These are phyloP conservation scores for Eupelmus urozonus DNA, from an alignment of 2,888 invertebrate species.

Conservation along the genomic window DNA sequence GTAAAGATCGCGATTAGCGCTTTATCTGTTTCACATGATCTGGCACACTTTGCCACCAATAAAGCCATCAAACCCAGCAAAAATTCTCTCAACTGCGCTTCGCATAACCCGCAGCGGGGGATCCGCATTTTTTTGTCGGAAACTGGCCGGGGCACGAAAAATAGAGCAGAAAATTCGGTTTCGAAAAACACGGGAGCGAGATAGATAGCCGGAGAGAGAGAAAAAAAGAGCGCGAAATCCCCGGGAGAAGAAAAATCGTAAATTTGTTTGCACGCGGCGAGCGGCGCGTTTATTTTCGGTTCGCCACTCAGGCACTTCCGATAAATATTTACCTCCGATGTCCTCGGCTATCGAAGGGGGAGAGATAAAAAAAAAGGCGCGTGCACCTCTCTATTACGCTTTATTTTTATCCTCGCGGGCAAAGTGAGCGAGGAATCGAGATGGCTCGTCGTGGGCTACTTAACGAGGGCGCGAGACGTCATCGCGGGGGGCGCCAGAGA, in stretches of 20 bases:
- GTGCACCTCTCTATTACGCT: conserved; percentile 29
- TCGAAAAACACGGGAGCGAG: conserved; percentile 28
- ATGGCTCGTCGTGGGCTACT: conserved; percentile 36
- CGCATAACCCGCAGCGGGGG: background rate
- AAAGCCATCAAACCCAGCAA: background rate
- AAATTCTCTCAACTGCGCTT: conserved; percentile 6
- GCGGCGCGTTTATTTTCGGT: conserved; percentile 50
- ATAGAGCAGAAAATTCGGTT: conserved; percentile 17
- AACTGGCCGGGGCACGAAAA: conserved; percentile 17
- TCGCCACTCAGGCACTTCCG: conserved; percentile 45
- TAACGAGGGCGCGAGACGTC: conserved; percentile 39
- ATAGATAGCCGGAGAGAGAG: no score
- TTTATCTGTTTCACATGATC: conserved; percentile 21
- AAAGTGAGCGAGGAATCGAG: conserved; percentile 4
- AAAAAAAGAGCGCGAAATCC: conserved; percentile 4
- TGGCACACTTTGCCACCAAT: conserved; percentile 17
- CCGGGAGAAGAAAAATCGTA: conserved; percentile 49
- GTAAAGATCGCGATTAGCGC: conserved; percentile 14
- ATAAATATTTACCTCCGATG: conserved; percentile 58
- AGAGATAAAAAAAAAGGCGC: conserved; percentile 29
- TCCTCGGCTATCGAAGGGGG: conserved; percentile 48
- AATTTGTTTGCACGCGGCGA: conserved; percentile 48
- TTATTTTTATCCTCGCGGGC: conserved; percentile 54
- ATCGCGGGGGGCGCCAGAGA: conserved; percentile 24
- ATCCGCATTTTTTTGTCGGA: no score